A percentile compares a stretch with the other conserved stretches of the same genome.
Evolutionary conservation across 2,888 invertebrate genomes (phyloP).

Genomic region (Hirudinaria manillensis): DNA sequence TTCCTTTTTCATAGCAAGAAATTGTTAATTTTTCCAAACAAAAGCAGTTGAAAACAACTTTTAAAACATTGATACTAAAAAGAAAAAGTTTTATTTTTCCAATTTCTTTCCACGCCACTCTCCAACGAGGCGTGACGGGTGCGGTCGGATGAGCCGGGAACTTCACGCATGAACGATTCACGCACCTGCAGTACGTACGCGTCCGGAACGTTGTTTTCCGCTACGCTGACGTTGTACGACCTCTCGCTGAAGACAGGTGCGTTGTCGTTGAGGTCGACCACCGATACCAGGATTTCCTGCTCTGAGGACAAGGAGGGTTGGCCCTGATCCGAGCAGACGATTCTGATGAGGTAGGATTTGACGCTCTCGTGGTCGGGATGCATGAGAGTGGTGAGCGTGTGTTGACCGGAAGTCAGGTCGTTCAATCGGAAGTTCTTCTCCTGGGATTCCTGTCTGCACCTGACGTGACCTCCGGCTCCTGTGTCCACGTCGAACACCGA

Average conservation of each 20-base stretch:
- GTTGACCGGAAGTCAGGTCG: constrained; percentile 20
- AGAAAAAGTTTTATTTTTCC: too few species aligned
- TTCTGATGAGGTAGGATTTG: constrained; percentile 22
- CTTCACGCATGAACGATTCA: neutral
- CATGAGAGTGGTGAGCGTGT: constrained; percentile 27
- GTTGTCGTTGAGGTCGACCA: constrained; percentile 33
- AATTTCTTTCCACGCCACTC: too few species aligned
- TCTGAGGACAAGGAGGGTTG: neutral
- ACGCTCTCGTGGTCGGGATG: constrained; percentile 28
- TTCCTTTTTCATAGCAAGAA: too few species aligned
- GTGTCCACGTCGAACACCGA: constrained; percentile 33
- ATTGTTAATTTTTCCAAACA: too few species aligned
- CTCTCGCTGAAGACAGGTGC: constrained; percentile 24
- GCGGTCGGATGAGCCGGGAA: too few species aligned
- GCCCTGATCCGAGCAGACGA: constrained; percentile 31
- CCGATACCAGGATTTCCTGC: constrained; percentile 6
- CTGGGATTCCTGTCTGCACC: neutral
- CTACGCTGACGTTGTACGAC: constrained; percentile 21
- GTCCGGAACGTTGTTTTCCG: constrained; percentile 23
- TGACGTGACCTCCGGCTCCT: constrained; percentile 2
- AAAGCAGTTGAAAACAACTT: too few species aligned
- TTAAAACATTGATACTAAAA: too few species aligned
- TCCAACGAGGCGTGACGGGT: too few species aligned
- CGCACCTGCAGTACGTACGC: constrained; percentile 21
- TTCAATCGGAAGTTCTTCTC: constrained; percentile 15